These are phyloP conservation scores for Carposina sasakii DNA, from an alignment of 1,140 invertebrate species.

Conservation along the genomic window DNA sequence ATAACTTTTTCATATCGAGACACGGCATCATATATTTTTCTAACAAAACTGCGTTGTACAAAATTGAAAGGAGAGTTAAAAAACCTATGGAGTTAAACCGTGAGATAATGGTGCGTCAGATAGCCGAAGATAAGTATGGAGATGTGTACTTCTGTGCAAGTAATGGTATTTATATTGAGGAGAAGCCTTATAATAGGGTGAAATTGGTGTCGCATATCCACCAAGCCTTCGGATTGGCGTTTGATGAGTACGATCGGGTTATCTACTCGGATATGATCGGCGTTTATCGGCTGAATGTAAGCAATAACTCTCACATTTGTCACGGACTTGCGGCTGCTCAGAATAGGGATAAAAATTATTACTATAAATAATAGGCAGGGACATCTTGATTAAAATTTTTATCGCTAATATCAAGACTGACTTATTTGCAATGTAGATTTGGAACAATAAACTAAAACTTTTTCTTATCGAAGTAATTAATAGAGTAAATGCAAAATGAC, in stretches of 20 bases:
- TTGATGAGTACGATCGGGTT: conserved; percentile 43
- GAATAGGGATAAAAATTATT: no score
- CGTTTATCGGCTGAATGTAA: conserved; percentile 42
- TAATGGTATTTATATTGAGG: conserved; percentile 49
- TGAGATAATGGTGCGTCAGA: conserved; percentile 38
- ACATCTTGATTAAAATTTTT: no score
- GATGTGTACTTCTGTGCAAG: conserved; percentile 47
- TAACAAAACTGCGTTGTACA: conserved; percentile 52
- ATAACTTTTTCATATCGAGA: conserved; percentile 48
- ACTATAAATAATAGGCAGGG: no score
- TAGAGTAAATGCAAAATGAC: no score
- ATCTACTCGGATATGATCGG: conserved; percentile 46
- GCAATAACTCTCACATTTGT: conserved; percentile 28
- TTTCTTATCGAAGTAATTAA: no score
- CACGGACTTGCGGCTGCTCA: no score
- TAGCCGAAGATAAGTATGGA: conserved; percentile 49
- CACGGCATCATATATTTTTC: conserved; percentile 45
- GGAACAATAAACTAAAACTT: no score
- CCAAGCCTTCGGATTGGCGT: conserved; percentile 46
- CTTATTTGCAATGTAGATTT: no score
- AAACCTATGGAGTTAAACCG: conserved; percentile 35
- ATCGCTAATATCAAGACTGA: no score
- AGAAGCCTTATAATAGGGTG: conserved; percentile 42
- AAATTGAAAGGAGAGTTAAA: conserved; percentile 34
- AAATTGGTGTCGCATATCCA: conserved; percentile 40